Conservation (phyloP, 1,140 invertebrate species). For the Drosophila malerkotliana region DNA sequence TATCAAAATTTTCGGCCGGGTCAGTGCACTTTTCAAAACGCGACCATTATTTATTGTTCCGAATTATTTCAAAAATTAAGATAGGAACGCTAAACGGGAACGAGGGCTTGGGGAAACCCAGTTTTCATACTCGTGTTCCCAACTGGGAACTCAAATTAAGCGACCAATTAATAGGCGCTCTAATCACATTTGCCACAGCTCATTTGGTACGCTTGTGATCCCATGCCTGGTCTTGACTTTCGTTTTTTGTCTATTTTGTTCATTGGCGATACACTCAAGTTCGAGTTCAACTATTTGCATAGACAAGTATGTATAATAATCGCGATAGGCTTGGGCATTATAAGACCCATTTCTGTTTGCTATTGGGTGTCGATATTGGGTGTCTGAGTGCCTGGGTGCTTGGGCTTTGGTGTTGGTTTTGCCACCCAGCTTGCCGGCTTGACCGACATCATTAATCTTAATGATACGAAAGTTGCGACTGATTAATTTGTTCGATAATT, state of each 20-base stretch:
- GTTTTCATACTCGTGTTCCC: conserved; percentile 7
- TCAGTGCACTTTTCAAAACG: conserved; percentile 68
- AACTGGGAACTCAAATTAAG: conserved; percentile 63
- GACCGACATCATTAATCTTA: conserved; percentile 77
- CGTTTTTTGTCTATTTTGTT: neutral
- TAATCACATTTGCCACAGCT: conserved; percentile 76
- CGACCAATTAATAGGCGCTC: conserved; percentile 72
- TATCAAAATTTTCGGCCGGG: conserved; percentile 55
- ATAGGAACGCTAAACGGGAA: conserved; percentile 8
- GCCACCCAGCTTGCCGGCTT: conserved; percentile 64
- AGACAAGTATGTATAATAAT: conserved; percentile 1
- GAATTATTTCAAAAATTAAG: conserved; percentile 15
- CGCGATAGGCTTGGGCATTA: conserved; percentile 6
- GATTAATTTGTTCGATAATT: conserved; percentile 81
- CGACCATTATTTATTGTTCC: conserved; percentile 72
- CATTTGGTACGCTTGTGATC: conserved; percentile 54
- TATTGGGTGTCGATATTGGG: neutral
- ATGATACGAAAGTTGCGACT: conserved; percentile 78
- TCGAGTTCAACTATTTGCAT: conserved; percentile 55
- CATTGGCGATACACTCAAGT: conserved; percentile 63
- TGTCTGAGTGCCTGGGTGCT: neutral
- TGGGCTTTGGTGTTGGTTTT: conserved; percentile 38
- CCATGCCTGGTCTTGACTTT: conserved; percentile 11
- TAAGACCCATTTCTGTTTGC: neutral
- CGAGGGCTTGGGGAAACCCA: conserved; percentile 24